Percentiles rank a stretch among this genome's conserved stretches.
Conservation (phyloP, 2,888 invertebrate genomes). For the Noctua janthe region DNA sequence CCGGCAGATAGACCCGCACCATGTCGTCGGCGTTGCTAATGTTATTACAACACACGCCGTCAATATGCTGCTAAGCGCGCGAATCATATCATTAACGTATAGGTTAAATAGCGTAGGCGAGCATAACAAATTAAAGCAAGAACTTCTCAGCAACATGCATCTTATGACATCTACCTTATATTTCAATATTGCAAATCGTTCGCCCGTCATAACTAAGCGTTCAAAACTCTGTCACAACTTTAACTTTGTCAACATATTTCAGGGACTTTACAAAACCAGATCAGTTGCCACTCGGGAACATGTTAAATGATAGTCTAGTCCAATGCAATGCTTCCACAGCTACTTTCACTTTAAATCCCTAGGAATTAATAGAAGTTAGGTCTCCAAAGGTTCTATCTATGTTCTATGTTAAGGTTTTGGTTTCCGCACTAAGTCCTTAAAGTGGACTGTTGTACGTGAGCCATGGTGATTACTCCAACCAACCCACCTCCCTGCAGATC, state of each 20-base stretch:
- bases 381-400: constrained; percentile 26
- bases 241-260: neutral
- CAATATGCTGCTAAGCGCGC: too few relatives aligned
- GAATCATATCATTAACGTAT: too few relatives aligned
- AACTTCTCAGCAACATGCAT: neutral
- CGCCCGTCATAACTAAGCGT: neutral
- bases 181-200: neutral
- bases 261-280: neutral
- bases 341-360: constrained; percentile 32
- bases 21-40: too few relatives aligned
- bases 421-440: constrained; percentile 16
- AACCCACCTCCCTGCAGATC: too few relatives aligned
- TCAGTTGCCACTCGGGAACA: neutral
- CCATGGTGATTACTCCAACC: too few relatives aligned
- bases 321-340: constrained; percentile 5
- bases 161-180: neutral
- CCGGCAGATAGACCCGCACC: too few relatives aligned
- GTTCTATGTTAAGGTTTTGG: too few relatives aligned
- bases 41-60: too few relatives aligned
- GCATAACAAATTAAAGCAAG: neutral
- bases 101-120: too few relatives aligned
- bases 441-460: too few relatives aligned
- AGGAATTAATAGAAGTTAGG: constrained; percentile 43
- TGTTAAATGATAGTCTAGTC: constrained; percentile 22
- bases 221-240: neutral